Evolutionary conservation across 2,113 vertebrate genomes (phyloP), one percentile per base, ranked within the genome.

Genomic region (Oncorhynchus mykiss): DNA sequence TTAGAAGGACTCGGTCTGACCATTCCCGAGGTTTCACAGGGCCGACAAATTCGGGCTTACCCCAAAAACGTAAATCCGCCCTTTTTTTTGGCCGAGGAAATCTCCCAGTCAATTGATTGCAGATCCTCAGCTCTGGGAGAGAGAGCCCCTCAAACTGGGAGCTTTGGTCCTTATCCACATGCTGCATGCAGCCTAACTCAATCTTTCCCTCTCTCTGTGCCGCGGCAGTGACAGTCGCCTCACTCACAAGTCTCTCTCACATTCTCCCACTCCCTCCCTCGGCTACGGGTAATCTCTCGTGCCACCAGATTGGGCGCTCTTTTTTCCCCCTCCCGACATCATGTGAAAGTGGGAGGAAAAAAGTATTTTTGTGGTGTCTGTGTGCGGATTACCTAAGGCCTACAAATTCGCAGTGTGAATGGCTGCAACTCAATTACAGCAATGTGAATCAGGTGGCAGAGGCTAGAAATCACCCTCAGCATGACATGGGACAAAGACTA

Each of bases 391-490:
- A 89, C 85, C 89, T 87, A 79, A 76, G 87, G 88, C 87, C 84
- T 72, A 29, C 66, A 76, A 73, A 80, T 75, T 84, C 78, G 82
- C 78, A 79, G 84, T 66, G 87, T 85, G 85, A 74, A 84, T 83
- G 86, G 86, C 89, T 81, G 84, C 86, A 90, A 91, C 88, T 90
- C 87, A 88, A 92, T 91, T 90, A 90, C 84, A 83, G 83, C 84
- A 89, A 90, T 90, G 86, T 82, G 88, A 92, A 86, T 90, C 89
- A 90, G 91, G 89, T 88, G 90, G 86, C 83, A 29, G 78, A 60
- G 25, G 64, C 77, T 64, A 86, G 86, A 91, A 91, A 90, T 88
- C 87, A 90, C 89, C 89, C 65, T 88, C 25, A 77, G 76, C 84
- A 79, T 77, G 82, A 80, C 74, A 31, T 34, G 24, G 13, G 25